Evolutionary conservation across 2,888 invertebrate species (phyloP).

Genomic region (Pammene aurita): DNA sequence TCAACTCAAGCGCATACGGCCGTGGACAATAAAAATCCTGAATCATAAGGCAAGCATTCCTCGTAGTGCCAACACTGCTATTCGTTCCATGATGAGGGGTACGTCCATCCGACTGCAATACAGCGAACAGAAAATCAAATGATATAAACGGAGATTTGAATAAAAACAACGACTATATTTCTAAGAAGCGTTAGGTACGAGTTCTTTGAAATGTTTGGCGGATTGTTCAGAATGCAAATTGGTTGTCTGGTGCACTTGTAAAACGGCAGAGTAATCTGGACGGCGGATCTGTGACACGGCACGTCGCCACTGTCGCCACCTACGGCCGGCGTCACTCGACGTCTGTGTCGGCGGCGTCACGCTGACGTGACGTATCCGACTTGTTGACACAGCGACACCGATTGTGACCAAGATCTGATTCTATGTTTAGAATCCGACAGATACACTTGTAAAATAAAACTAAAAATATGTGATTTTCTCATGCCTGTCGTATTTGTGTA

Average conservation of each 20-base stretch:
- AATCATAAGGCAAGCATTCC: slow-evolving; percentile 41
- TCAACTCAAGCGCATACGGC: slow-evolving; percentile 61
- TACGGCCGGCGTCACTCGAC: slow-evolving; percentile 50
- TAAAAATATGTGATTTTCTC: slow-evolving; percentile 18
- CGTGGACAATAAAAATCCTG: slow-evolving; percentile 48
- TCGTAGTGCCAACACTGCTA: slow-evolving; percentile 46
- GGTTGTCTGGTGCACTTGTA: slow-evolving; percentile 63
- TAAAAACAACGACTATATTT: slow-evolving; percentile 4
- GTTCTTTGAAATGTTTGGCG: slow-evolving; percentile 47
- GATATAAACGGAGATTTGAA: background rate
- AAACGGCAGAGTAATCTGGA: slow-evolving; percentile 64
- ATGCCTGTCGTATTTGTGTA: slow-evolving; percentile 36
- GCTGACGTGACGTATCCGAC: slow-evolving; percentile 51
- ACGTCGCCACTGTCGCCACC: slow-evolving; percentile 56
- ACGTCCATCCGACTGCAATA: background rate
- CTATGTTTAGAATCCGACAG: slow-evolving; percentile 52
- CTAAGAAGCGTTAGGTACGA: slow-evolving; percentile 27
- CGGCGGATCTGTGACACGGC: slow-evolving; percentile 54
- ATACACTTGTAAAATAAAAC: background rate
- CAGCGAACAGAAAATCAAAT: background rate
- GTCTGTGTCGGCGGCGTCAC: slow-evolving; percentile 52
- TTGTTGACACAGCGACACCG: slow-evolving; percentile 55
- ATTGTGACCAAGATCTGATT: slow-evolving; percentile 70
- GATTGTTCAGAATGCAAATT: slow-evolving; percentile 70
- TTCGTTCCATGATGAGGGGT: slow-evolving; percentile 42